phyloP scores from a whole-genome alignment of 2,113 vertebrate species.

The Ramphastos sulfuratus region DNA sequence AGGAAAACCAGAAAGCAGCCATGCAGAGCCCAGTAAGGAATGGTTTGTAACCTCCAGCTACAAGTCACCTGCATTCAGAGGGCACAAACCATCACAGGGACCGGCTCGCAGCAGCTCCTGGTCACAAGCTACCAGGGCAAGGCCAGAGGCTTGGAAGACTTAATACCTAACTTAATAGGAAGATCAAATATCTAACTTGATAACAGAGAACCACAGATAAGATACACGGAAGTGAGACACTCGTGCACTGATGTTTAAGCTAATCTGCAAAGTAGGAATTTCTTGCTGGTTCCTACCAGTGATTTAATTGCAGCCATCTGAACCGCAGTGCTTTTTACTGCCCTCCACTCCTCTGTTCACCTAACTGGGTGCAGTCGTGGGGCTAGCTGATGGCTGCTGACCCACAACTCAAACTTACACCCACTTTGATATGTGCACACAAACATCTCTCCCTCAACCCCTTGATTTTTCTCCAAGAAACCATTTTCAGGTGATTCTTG shows the following conservation, averaged over 20 bases:
- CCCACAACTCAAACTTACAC: not conserved
- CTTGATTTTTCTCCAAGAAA: not conserved
- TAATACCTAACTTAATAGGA: not conserved
- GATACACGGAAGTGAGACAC: not conserved
- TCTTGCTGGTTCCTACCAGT: not conserved
- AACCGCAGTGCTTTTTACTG: fast-evolving
- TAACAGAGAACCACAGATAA: not conserved
- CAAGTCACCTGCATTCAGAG: not conserved
- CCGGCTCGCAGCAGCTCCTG: fast-evolving
- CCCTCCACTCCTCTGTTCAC: not conserved
- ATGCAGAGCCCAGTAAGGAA: not conserved
- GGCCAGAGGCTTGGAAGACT: not conserved
- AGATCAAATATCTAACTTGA: not conserved
- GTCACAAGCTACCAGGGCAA: not conserved
- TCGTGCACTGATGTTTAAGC: not conserved
- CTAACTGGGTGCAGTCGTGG: fast-evolving
- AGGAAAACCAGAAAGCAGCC: not conserved
- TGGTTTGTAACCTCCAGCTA: fast-evolving
- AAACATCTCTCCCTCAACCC: not conserved
- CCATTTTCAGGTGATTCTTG: fast-evolving
- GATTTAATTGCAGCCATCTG: not conserved
- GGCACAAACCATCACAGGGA: not conserved
- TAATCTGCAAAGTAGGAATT: not conserved
- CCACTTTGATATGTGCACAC: fast-evolving
- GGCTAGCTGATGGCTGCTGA: not conserved